A percentile compares a stretch with the other conserved stretches of the same genome.
These are phyloP conservation scores for Brachypodius melanocephalos DNA, from an alignment of 2,113 vertebrate genomes.

Conservation along the genomic window DNA sequence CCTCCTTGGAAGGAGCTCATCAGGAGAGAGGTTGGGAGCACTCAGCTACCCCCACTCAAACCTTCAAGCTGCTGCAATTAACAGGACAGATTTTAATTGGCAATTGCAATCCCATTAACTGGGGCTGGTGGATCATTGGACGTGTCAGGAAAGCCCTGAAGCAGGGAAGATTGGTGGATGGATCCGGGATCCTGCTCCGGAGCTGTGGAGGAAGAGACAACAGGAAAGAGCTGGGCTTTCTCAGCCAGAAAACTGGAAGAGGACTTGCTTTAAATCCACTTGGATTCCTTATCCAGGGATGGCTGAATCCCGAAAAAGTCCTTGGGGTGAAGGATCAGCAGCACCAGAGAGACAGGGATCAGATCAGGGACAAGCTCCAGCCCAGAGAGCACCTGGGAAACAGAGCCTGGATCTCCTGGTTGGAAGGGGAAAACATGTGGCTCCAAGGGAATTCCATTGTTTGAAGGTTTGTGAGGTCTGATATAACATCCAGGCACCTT, in stretches of 20 bases:
- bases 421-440: neutral
- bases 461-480: neutral
- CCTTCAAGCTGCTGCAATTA: slow-evolving; percentile 59
- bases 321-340: neutral
- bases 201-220: neutral
- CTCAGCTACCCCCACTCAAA: neutral
- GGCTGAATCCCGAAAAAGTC: neutral
- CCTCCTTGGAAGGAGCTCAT: neutral
- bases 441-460: neutral
- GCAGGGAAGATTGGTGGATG: slow-evolving; percentile 51
- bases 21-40: neutral
- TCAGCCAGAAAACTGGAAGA: neutral
- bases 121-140: slow-evolving; percentile 63
- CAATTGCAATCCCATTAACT: slow-evolving; percentile 69
- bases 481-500: neutral
- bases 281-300: neutral
- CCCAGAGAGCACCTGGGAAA: neutral
- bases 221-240: neutral
- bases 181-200: neutral
- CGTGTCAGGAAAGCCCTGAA: slow-evolving; percentile 44
- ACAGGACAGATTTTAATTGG: slow-evolving; percentile 70
- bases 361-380: neutral
- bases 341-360: neutral
- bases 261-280: neutral
- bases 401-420: neutral